Percentiles rank a stretch among this genome's conserved stretches.
phyloP scores from a whole-genome alignment of 2,113 vertebrate genomes.

The Corynorhinus townsendii region DNA sequence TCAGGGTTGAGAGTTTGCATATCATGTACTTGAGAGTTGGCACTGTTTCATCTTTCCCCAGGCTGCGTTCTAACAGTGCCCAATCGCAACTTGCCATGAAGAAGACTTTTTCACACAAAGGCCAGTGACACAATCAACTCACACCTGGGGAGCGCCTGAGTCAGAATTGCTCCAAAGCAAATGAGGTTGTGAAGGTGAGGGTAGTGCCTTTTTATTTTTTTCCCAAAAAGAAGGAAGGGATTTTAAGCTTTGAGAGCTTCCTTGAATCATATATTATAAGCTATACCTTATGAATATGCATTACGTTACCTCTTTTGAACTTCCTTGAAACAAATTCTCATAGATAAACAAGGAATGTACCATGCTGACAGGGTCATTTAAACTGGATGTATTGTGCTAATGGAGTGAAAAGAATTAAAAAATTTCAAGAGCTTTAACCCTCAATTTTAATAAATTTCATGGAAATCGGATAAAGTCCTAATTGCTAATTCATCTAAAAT shows the following conservation, averaged over 20 bases:
- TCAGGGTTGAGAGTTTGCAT: constrained; percentile 38
- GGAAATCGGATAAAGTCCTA: constrained; percentile 93
- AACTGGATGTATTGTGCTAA: constrained; percentile 81
- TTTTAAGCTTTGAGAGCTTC: constrained; percentile 70
- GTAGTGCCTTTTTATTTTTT: constrained; percentile 24
- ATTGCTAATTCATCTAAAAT: constrained; percentile 99
- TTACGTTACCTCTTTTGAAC: constrained; percentile 86
- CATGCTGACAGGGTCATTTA: constrained; percentile 85
- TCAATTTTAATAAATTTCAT: constrained; percentile 95
- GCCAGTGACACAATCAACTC: neutral
- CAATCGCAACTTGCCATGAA: neutral
- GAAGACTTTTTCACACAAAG: constrained; percentile 39
- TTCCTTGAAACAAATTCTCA: constrained; percentile 87
- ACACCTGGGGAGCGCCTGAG: accelerated
- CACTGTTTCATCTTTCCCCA: constrained; percentile 44
- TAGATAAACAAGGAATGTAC: constrained; percentile 87
- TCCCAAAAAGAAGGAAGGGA: constrained; percentile 60
- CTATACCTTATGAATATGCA: constrained; percentile 83
- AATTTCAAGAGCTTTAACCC: constrained; percentile 86
- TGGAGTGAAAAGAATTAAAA: constrained; percentile 88
- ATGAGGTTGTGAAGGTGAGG: constrained; percentile 26
- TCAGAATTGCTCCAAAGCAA: neutral
- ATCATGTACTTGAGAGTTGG: constrained; percentile 36
- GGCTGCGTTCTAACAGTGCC: constrained; percentile 38
- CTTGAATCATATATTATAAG: constrained; percentile 82